Base-by-base conservation (phyloP, 2,888 invertebrate genomes). In the Pecten maximus region DNA sequence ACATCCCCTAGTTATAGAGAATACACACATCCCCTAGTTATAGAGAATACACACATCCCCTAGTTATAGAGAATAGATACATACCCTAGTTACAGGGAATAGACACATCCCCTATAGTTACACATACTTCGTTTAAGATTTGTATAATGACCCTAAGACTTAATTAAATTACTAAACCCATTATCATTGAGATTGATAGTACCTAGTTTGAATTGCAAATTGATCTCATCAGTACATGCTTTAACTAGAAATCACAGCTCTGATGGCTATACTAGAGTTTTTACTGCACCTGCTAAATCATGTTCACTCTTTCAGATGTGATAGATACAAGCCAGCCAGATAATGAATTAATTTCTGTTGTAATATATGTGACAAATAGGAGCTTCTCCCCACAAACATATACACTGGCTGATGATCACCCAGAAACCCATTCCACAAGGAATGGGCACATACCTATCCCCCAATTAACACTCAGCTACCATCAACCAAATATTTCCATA, bases 201-300 rank as follows among this genome's bases (percentile, higher is more conserved):
- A 74, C 35, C 74, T 74, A 23, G 28, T 74, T 74, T 74, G 74
- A 74, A 74, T 74, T 74, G 74, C 35, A 74, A 74, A 74, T 74
- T 28, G 35, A 28, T 6, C 74, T 10, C 74, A 23, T 35, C 74
- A 74, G 74, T 74, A 35, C 74, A 74, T 74, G 35, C 10, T 35
- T 35, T 35, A 74, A 28, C 19, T 74, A 74, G 35, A n/a, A 3
- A 74, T 60, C n/a, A n/a, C 23, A 23, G 60, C 23, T 23, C 48
- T 48, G 48, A 15, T 48, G 48, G 48, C 19, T 48, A 48, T 48
- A 48, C 48, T 16, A 16, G 19, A 12, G 19, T 48, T 16, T 23
- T 60, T 60, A 16, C 19, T 60, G 60, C 74, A 74, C 28, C 74
- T 74, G 74, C 35, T 1, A 74, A 74, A 28, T 74, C 35, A 6